These are phyloP conservation scores for Eulemur rufifrons DNA, from an alignment of 2,113 vertebrate genomes.

Conservation along the genomic window DNA sequence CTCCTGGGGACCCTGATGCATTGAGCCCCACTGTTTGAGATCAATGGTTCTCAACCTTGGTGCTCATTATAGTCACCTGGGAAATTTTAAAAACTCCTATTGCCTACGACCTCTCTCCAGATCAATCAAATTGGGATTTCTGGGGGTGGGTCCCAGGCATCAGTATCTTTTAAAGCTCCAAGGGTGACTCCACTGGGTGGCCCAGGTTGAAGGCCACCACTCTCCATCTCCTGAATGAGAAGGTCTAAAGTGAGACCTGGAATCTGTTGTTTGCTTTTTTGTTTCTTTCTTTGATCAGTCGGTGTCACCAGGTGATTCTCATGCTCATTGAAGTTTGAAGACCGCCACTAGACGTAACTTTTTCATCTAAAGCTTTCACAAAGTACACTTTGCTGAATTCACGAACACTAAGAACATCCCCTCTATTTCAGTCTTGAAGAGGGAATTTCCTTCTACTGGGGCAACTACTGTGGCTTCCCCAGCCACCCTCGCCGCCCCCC, in stretches of 20 bases:
- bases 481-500: background rate
- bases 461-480: background rate
- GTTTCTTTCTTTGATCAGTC: background rate
- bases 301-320: background rate
- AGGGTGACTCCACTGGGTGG: background rate
- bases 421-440: background rate
- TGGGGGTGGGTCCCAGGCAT: background rate
- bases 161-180: background rate
- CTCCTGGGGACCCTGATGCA: background rate
- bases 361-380: slow-evolving; percentile 3
- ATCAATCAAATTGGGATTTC: background rate
- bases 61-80: background rate
- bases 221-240: background rate
- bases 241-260: background rate
- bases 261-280: background rate
- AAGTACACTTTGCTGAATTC: background rate
- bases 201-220: background rate
- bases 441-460: background rate
- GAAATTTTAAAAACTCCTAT: background rate
- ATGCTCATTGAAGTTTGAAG: background rate
- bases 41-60: background rate
- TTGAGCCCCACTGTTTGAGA: background rate
- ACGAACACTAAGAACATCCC: background rate
- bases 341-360: background rate
- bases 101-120: background rate